Percentiles rank a stretch among this genome's conserved stretches.
phyloP scores from a whole-genome alignment of 2,888 invertebrate genomes.

The Chorisops tibialis region DNA sequence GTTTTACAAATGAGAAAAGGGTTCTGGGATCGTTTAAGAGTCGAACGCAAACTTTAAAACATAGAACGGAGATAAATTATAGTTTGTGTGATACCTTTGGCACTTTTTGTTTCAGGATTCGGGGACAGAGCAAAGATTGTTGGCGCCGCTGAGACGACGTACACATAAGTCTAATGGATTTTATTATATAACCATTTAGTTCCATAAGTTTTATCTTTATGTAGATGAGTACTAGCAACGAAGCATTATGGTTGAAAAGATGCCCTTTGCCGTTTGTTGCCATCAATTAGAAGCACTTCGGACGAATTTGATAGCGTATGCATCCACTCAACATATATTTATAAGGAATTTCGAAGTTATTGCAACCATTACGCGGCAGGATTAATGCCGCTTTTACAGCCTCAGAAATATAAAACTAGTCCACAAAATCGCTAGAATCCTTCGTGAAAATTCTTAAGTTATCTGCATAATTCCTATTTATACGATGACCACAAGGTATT shows the following conservation, averaged over 20 bases:
- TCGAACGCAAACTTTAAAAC: conserved; percentile 37
- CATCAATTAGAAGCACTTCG: neutral
- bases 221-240: conserved; percentile 10
- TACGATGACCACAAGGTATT: too few species aligned
- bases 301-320: neutral
- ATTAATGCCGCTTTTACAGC: neutral
- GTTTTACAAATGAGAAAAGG: conserved; percentile 29
- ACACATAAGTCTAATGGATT: conserved; percentile 39
- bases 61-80: conserved; percentile 39
- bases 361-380: neutral
- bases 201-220: conserved; percentile 35
- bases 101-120: conserved; percentile 38
- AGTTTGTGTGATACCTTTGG: conserved; percentile 41
- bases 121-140: conserved; percentile 35
- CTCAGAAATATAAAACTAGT: too few species aligned
- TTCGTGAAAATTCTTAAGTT: too few species aligned
- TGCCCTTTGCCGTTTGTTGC: neutral
- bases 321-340: neutral
- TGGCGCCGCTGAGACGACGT: conserved; percentile 38
- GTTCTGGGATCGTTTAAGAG: conserved; percentile 37
- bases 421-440: too few species aligned
- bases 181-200: conserved; percentile 38
- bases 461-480: too few species aligned
- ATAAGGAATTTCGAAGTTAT: neutral
- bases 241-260: neutral